phyloP scores from a whole-genome alignment of 1,140 invertebrate genomes.

The Triops cancriformis region DNA sequence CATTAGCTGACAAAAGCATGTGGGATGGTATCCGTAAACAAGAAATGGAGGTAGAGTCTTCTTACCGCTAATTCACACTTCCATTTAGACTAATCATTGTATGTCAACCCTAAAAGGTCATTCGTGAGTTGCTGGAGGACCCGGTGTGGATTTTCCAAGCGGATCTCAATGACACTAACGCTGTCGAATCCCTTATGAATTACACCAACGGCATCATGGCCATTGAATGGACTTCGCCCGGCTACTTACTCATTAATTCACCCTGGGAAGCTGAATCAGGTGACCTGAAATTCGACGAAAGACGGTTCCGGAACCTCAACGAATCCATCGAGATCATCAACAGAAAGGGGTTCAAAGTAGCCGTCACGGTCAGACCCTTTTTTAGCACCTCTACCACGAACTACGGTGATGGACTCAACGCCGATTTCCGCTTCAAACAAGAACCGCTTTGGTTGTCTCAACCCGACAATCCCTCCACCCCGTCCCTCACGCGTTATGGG shows the following conservation, averaged over 20 bases:
- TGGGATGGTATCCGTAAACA: constrained; percentile 71
- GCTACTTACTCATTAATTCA: constrained; percentile 69
- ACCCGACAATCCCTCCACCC: constrained; percentile 57
- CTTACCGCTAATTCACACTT: not conserved
- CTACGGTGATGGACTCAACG: constrained; percentile 64
- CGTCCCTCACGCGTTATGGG: constrained; percentile 66
- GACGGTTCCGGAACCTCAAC: constrained; percentile 56
- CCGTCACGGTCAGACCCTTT: constrained; percentile 73
- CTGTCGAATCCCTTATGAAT: constrained; percentile 60
- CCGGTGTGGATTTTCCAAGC: constrained; percentile 73
- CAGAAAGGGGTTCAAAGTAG: constrained; percentile 71
- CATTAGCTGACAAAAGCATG: constrained; percentile 60
- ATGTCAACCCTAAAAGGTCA: constrained; percentile 41
- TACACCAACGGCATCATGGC: constrained; percentile 71
- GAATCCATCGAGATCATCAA: constrained; percentile 71
- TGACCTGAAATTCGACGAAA: constrained; percentile 61
- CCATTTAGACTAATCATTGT: constrained; percentile 24
- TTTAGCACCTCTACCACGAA: constrained; percentile 73
- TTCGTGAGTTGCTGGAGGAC: constrained; percentile 65
- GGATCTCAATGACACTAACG: constrained; percentile 45
- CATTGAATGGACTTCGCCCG: constrained; percentile 42
- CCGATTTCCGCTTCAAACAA: constrained; percentile 28
- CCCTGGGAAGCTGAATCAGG: constrained; percentile 74
- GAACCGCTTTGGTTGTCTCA: constrained; percentile 54
- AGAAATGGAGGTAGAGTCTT: constrained; percentile 46